Conservation (phyloP, 2,113 vertebrate species). For the Cepphus grylle region DNA sequence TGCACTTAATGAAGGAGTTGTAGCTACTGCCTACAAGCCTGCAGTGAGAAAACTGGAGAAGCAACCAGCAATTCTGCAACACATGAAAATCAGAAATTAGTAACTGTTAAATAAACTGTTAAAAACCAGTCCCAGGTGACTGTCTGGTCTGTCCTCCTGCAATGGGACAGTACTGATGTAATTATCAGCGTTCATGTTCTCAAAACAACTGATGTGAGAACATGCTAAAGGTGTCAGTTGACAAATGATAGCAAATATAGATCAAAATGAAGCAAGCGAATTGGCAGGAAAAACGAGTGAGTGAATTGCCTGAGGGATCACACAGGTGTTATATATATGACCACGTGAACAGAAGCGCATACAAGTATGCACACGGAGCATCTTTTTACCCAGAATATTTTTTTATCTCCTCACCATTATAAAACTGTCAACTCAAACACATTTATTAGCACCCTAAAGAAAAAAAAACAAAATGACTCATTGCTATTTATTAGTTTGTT, state of each 20-base stretch:
- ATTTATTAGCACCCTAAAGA: not conserved
- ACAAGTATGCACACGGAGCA: not conserved
- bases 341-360: conserved; percentile 39
- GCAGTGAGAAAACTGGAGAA: not conserved
- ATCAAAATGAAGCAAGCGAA: conserved; percentile 66
- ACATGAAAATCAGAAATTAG: not conserved
- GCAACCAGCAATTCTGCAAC: not conserved
- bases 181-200: conserved; percentile 22
- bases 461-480: conserved; percentile 1
- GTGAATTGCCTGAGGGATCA: conserved; percentile 61
- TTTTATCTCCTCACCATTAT: conserved; percentile 36
- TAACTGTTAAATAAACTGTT: conserved; percentile 1
- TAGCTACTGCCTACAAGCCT: not conserved
- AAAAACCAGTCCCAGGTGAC: not conserved
- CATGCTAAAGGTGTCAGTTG: conserved; percentile 58
- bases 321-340: conserved; percentile 60
- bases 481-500: conserved; percentile 51
- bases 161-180: conserved; percentile 33
- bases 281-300: conserved; percentile 57
- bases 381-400: conserved; percentile 28
- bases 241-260: conserved; percentile 65
- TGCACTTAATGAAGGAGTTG: not conserved
- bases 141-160: not conserved
- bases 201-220: conserved; percentile 59
- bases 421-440: conserved; percentile 35